Conservation (phyloP, 92 coral and sea anemone genomes). For the Phenganax stokvisi region DNA sequence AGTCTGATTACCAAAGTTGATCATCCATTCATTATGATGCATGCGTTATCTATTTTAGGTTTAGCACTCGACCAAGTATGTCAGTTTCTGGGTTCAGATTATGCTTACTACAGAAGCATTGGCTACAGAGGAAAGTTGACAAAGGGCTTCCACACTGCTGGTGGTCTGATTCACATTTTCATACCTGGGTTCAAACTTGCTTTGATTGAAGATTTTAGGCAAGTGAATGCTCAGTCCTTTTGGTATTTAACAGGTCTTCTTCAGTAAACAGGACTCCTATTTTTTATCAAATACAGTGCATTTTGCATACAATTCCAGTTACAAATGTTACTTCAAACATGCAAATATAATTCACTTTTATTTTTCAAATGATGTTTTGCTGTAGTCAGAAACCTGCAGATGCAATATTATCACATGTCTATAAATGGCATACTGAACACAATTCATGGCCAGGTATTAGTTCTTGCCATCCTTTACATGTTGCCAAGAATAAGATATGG, state of each 20-base stretch:
- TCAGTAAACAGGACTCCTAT: not conserved
- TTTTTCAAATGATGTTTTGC: not conserved
- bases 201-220: slow-evolving; percentile 58
- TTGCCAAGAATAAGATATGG: slow-evolving; percentile 11
- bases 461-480: slow-evolving; percentile 5
- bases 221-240: slow-evolving; percentile 10
- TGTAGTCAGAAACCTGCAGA: slow-evolving; percentile 12
- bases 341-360: not conserved
- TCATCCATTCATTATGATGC: not conserved
- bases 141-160: slow-evolving; percentile 66
- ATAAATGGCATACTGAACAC: not conserved
- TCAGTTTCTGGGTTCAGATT: slow-evolving; percentile 67
- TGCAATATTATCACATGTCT: slow-evolving; percentile 9
- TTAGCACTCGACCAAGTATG: slow-evolving; percentile 62
- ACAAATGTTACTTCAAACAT: not conserved
- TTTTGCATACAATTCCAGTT: not conserved
- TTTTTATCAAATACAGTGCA: too few relatives aligned
- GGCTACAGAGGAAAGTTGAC: slow-evolving; percentile 78
- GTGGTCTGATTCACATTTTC: slow-evolving; percentile 81
- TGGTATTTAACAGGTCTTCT: not conserved
- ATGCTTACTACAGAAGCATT: slow-evolving; percentile 70
- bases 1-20: too few relatives aligned
- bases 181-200: slow-evolving; percentile 59
- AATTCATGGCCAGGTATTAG: not conserved
- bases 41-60: slow-evolving; percentile 46